Evolutionary conservation across 2,113 vertebrate genomes (phyloP), one percentile per base, ranked within the genome.

Genomic region (Heterocephalus glaber): DNA sequence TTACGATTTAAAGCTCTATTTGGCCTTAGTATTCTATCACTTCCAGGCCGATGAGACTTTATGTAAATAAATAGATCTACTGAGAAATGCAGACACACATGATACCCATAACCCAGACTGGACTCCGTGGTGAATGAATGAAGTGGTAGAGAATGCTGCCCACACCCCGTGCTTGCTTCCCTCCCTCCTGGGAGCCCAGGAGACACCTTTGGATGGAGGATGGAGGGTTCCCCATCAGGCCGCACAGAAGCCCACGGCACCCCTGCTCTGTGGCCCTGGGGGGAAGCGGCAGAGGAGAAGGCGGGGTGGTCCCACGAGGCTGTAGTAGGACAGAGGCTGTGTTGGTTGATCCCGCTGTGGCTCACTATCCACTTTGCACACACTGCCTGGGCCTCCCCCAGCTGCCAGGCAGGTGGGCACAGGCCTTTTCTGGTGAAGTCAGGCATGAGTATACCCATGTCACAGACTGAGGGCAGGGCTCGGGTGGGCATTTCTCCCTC

Each of bases 321-420:
- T 30, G 82, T 81, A 35, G 35, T 33, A 66, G 24, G 79, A 97
- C 97, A 96, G 96, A 97, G 94, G 81, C 95, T 80, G 54, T 97
- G 96, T 96, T 97, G 97, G 96, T 81, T 74, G 80, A 96, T 60
- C 96, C 49, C 77, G 30, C 54, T 76, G 81, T 96, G 96, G 97
- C 88, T 96, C 96, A 93, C 41, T 97, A 88, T 96, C 92, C 85
- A 89, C 92, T 97, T 94, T 68, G 77, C 70, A 68, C 70, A n/a
- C 94, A 49, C 93, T 44, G 70, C 70, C 54, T 35, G 72, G 91
- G 47, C 70, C 90, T 96, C 66, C 93, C 95, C 54, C 92, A 93
- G 94, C 92, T 86, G 88, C 90, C 44, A 72, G 95, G 95, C 97
- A 97, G 97, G 97, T 97, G 97, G 97, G 97, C 94, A 68, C 19